Evolutionary conservation across 1,140 invertebrate genomes (phyloP).

Genomic region (Drosophila eugracilis): DNA sequence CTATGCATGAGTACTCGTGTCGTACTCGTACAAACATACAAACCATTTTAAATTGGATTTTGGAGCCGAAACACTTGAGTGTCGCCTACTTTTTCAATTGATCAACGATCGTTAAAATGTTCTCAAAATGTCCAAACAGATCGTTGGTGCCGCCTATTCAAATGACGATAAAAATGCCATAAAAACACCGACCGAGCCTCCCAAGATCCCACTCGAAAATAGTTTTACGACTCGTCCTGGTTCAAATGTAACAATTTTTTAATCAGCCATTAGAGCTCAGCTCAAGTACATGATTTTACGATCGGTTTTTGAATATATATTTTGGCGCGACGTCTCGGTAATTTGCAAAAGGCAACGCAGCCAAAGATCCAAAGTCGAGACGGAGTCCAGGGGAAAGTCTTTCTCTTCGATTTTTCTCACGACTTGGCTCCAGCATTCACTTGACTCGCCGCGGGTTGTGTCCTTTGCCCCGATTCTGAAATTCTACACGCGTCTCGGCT

Average conservation of each 20-base stretch:
- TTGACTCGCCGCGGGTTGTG: conserved; percentile 14
- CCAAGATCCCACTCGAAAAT: conserved; percentile 37
- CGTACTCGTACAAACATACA: too few species aligned
- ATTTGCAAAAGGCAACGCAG: conserved; percentile 46
- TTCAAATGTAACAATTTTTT: conserved; percentile 72
- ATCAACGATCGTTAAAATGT: conserved; percentile 65
- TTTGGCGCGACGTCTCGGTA: conserved; percentile 70
- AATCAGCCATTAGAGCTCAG: conserved; percentile 57
- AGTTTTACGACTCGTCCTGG: conserved; percentile 65
- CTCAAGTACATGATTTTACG: conserved; percentile 63
- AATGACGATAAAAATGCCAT: conserved; percentile 77
- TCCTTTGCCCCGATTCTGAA: conserved; percentile 56
- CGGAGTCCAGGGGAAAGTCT: conserved; percentile 43
- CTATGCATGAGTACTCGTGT: conserved; percentile 12
- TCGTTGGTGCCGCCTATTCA: conserved; percentile 77
- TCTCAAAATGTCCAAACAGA: conserved; percentile 78
- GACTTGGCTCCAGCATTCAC: conserved; percentile 42
- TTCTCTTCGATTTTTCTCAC: conserved; percentile 60
- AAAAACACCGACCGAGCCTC: conserved; percentile 49
- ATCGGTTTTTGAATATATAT: conserved; percentile 25
- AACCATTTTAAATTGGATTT: too few species aligned
- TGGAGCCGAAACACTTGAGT: conserved; percentile 57
- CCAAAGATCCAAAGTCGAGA: conserved; percentile 14
- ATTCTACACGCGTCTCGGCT: conserved; percentile 69
- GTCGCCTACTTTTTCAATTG: conserved; percentile 43